A percentile compares a stretch with the other conserved stretches of the same genome.
These are phyloP conservation scores for Drosophila recens DNA, from an alignment of 2,888 invertebrate species.

Conservation along the genomic window DNA sequence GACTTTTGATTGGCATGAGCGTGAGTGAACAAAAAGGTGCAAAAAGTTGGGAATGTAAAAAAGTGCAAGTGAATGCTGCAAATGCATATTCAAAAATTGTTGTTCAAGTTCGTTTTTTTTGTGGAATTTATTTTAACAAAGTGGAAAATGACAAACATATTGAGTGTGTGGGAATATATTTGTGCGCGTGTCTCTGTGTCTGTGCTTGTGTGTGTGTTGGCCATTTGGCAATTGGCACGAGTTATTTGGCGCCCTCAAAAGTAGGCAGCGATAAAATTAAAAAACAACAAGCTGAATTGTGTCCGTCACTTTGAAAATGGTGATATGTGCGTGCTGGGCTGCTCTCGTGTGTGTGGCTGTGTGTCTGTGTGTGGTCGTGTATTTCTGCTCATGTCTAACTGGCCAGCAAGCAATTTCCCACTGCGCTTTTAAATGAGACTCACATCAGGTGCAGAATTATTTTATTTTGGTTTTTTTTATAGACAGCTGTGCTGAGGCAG, in stretches of 20 bases:
- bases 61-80: conserved; percentile 2
- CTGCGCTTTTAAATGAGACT: background rate
- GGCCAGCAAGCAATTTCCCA: background rate
- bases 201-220: conserved; percentile 23
- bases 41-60: conserved; percentile 1
- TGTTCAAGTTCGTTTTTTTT: conserved; percentile 8
- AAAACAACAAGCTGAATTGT: conserved; percentile 10
- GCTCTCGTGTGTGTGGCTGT: background rate
- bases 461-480: conserved; percentile 11
- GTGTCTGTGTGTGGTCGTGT: background rate
- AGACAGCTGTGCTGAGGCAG: background rate
- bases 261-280: conserved; percentile 18
- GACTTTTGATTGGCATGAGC: conserved; percentile 33
- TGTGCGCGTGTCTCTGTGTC: conserved; percentile 2
- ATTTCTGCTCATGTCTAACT: conserved; percentile 1
- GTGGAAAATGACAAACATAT: conserved; percentile 5
- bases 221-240: conserved; percentile 21
- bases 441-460: conserved; percentile 25
- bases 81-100: background rate
- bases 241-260: conserved; percentile 40
- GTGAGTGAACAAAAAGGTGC: conserved; percentile 1
- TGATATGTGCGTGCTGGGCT: conserved; percentile 1
- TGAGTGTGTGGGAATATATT: conserved; percentile 7
- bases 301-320: background rate
- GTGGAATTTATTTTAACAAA: background rate